Base-by-base conservation (phyloP, 2,888 invertebrate genomes). In the Himalopsyche tibetana region DNA sequence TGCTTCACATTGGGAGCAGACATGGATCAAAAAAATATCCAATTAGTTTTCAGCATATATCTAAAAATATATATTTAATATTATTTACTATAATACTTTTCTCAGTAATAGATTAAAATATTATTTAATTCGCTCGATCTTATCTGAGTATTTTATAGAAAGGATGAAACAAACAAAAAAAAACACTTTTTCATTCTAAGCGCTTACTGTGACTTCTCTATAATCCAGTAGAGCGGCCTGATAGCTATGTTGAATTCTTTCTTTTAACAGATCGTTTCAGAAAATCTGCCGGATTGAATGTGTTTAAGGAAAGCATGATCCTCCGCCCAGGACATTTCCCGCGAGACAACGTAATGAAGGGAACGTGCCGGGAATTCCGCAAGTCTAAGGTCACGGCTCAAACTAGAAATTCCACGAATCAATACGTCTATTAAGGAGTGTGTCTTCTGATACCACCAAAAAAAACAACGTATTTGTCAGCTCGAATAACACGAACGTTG, bases 341-440 rank as follows among this genome's bases (percentile, higher is more conserved):
- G 42, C 80, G 82, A 42, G 85, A 79, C 80, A 80, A 56, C 79
- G 83, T 88, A 88, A 88, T 88, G 86, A 88, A 88, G 42, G 82
- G 15, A 55, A 85, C 88, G 88, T 88, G 88, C 84, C 80, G 28
- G 40, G 85, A 88, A 88, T 88, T 55, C 51, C 56, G 40, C 85
- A 55, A 28, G 79, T 36, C 79, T 38, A 82, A 88, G 88, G 88
- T 88, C 86, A 88, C 82, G 84, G 87, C 36, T 51, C 51, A 42
- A 80, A 82, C 8, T 74, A 42, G 19, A 42, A 74, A 82, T 42
- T 42, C 38, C 11, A 81, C 74, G 36, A 84, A 84, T 84, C 84
- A 81, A 84, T 84, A 84, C 81, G 51, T 45, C 82, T 28, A 84
- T 74, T 74, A 74, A 74, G 38, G 36, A 74, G 74, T 74, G 74